Conservation (phyloP, 2,888 invertebrate species). For the Anarsia innoxiella region DNA sequence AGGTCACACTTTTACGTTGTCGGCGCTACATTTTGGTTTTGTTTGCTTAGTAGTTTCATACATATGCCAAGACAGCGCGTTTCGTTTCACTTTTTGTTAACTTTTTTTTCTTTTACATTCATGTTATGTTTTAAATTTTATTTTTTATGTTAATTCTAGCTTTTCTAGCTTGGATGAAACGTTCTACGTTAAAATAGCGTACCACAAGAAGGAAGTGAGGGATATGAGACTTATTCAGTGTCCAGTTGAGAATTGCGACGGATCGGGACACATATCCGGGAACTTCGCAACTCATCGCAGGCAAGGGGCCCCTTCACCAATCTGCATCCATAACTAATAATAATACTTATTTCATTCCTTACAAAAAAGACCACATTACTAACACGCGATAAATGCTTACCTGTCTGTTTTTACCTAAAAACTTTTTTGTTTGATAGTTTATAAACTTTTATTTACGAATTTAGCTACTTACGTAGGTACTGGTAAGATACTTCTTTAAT, state of each 20-base stretch:
- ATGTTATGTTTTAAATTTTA: constrained; percentile 13
- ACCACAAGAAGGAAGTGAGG: too few species aligned
- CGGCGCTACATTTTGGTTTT: constrained; percentile 17
- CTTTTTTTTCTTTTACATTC: constrained; percentile 20
- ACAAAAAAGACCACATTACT: too few species aligned
- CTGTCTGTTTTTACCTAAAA: too few species aligned
- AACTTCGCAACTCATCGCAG: constrained; percentile 93
- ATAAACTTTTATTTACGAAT: too few species aligned
- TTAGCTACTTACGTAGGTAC: too few species aligned
- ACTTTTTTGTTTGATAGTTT: too few species aligned
- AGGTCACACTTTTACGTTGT: constrained; percentile 18
- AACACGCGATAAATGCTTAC: too few species aligned
- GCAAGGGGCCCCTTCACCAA: constrained; percentile 71
- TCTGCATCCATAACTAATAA: background rate
- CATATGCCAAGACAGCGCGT: constrained; percentile 7
- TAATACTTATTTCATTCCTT: background rate
- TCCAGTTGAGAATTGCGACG: constrained; percentile 87
- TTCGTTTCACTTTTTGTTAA: constrained; percentile 13
- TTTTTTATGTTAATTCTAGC: constrained; percentile 24
- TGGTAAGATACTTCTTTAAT: too few species aligned
- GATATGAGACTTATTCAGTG: constrained; percentile 85
- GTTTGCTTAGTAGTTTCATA: too few species aligned
- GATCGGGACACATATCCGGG: constrained; percentile 90
- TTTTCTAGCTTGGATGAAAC: constrained; percentile 20
- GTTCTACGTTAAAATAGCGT: too few species aligned